Percentiles rank a stretch among this genome's conserved stretches.
These are phyloP conservation scores for Phortica okadai DNA, from an alignment of 2,888 invertebrate genomes.

Conservation along the genomic window DNA sequence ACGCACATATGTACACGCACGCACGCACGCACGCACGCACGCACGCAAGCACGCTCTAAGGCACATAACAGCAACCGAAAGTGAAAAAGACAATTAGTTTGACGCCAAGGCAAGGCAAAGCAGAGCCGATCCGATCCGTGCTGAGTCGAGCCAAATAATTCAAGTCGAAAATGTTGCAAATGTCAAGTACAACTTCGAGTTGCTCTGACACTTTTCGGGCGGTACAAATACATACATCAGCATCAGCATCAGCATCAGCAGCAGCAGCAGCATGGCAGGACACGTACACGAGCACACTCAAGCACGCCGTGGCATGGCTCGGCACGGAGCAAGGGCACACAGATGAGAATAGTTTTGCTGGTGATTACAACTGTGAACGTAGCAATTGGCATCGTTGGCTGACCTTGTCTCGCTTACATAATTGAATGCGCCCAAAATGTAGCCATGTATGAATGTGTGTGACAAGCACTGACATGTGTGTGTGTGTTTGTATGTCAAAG, in stretches of 20 bases:
- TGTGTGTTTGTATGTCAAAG: background rate
- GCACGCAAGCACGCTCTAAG: background rate
- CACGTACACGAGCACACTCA: background rate
- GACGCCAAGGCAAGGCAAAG: conserved; percentile 2
- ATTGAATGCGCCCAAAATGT: background rate
- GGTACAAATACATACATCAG: background rate
- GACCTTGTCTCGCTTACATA: background rate
- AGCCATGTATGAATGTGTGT: background rate
- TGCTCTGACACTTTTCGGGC: background rate
- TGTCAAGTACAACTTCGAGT: conserved; percentile 25
- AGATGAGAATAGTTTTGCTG: background rate
- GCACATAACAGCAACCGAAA: conserved; percentile 30
- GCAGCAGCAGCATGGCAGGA: background rate
- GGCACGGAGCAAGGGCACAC: background rate
- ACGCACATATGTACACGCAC: background rate
- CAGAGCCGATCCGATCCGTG: background rate
- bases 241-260: background rate
- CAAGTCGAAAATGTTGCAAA: conserved; percentile 31
- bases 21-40: background rate
- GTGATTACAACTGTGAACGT: background rate
- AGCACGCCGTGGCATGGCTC: background rate
- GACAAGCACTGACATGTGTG: background rate
- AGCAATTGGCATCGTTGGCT: background rate
- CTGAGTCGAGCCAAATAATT: conserved; percentile 18
- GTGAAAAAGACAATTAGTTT: conserved; percentile 37